A percentile compares a stretch with the other conserved stretches of the same genome.
Conservation (phyloP, 2,797 vertebrate species). For the Catamblyrhynchus diadema region DNA sequence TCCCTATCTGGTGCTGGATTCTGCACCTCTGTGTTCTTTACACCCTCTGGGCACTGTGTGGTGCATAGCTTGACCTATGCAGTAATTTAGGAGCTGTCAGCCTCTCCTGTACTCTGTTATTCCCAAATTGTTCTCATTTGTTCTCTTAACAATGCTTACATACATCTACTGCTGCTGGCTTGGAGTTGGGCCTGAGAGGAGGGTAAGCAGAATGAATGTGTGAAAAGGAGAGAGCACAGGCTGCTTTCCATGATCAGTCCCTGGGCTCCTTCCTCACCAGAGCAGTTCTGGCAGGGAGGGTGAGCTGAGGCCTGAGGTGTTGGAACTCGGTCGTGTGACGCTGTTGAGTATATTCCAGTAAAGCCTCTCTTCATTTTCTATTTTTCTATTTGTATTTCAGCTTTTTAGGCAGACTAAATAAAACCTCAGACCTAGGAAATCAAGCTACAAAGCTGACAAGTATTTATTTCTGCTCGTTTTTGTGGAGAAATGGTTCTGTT, state of each 20-base stretch:
- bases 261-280: background rate
- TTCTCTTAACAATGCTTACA: background rate
- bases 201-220: background rate
- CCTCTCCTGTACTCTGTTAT: background rate
- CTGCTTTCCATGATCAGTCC: background rate
- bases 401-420: background rate
- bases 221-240: background rate
- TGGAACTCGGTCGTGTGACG: rapidly evolving
- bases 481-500: background rate
- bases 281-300: background rate
- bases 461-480: background rate
- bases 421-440: background rate
- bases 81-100: background rate
- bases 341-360: background rate
- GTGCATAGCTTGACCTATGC: background rate
- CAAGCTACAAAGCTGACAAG: background rate
- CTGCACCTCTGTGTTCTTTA: background rate
- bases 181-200: background rate
- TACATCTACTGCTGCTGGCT: background rate
- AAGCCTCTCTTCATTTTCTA: background rate
- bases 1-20: background rate
- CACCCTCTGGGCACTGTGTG: background rate
- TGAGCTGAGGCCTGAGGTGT: background rate
- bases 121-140: background rate
- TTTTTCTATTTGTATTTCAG: background rate